Conservation (phyloP, 2,113 vertebrate genomes). For the Argyrosomus japonicus region DNA sequence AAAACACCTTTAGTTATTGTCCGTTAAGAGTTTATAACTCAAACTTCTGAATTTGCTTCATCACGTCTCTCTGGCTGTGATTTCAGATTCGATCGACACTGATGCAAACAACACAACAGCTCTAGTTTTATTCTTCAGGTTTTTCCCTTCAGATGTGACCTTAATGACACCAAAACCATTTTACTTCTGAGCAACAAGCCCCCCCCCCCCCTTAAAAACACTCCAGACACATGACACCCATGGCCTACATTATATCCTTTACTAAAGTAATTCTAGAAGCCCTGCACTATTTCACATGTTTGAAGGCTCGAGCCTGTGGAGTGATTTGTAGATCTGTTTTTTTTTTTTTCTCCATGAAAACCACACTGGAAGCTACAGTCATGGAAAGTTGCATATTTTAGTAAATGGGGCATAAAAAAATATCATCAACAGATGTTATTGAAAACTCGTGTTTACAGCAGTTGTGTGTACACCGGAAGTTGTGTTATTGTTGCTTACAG, state of each 20-base stretch:
- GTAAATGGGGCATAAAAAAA: background rate
- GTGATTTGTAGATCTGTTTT: slow-evolving; percentile 7
- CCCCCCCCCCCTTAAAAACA: no score
- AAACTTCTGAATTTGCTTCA: background rate
- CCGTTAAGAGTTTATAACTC: background rate
- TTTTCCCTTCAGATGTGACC: background rate
- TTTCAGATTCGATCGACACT: background rate
- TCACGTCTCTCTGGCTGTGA: no score
- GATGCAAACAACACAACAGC: background rate
- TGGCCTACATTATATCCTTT: slow-evolving; percentile 23
- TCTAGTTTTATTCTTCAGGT: background rate
- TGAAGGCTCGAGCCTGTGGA: background rate
- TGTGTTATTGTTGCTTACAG: slow-evolving; percentile 16
- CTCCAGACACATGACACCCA: slow-evolving; percentile 34
- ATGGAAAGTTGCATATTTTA: slow-evolving; percentile 1
- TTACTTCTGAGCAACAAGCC: background rate
- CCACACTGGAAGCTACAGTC: background rate
- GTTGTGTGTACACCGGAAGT: background rate
- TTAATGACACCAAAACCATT: background rate
- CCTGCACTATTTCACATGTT: background rate
- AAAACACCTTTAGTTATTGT: background rate
- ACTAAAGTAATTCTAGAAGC: slow-evolving; percentile 19
- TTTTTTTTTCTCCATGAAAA: background rate
- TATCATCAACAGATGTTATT: background rate
- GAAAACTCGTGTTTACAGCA: background rate